Conservation (phyloP, 1,140 invertebrate species). For the Scaptomyza montana region DNA sequence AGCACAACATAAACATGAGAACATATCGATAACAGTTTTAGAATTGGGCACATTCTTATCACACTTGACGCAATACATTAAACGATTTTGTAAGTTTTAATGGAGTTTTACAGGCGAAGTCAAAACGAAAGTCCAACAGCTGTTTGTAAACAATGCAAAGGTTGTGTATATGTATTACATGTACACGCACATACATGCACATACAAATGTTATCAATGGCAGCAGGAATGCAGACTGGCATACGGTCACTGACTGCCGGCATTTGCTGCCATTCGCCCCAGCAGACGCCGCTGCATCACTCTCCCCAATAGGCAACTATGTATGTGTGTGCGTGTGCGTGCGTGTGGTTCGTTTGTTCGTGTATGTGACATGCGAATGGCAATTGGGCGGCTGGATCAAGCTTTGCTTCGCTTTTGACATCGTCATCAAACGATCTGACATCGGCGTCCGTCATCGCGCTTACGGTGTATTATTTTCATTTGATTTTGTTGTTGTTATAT, state of each 20-base stretch:
- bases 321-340: background rate
- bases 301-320: background rate
- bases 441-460: constrained; percentile 21
- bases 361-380: constrained; percentile 6
- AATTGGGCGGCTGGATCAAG: constrained; percentile 12
- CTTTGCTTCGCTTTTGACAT: constrained; percentile 41
- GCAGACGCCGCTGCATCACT: background rate
- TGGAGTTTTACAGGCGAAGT: constrained; percentile 22
- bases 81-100: constrained; percentile 15
- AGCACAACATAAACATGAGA: background rate
- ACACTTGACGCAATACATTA: background rate
- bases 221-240: constrained; percentile 10
- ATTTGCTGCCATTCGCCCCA: constrained; percentile 17
- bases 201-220: constrained; percentile 54
- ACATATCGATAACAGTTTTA: background rate
- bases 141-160: constrained; percentile 75
- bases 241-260: constrained; percentile 35
- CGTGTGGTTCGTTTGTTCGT: background rate
- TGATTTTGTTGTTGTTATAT: constrained; percentile 4
- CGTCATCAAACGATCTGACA: constrained; percentile 30
- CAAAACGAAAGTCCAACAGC: constrained; percentile 37
- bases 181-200: constrained; percentile 12
- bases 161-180: constrained; percentile 1
- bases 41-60: too few relatives aligned
- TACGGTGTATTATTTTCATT: constrained; percentile 54